Base-by-base conservation (phyloP, 1,140 invertebrate genomes). In the Coenobita brevimanus region DNA sequence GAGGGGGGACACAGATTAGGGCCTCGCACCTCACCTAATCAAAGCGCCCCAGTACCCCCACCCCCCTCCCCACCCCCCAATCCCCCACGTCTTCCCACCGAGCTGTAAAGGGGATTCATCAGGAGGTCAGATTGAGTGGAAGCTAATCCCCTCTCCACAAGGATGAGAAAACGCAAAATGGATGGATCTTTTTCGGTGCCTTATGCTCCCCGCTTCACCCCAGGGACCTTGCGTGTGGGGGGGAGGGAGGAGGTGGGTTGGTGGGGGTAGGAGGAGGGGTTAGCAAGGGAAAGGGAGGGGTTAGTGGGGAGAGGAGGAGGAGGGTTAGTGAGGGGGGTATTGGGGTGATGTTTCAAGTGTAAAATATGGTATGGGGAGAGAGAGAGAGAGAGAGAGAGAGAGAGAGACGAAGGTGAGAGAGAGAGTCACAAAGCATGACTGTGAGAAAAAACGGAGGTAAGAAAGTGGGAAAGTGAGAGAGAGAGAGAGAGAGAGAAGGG, bases 121-220 rank as follows among this genome's bases (percentile, higher is more conserved):
- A 83, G 81, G 57, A 71, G 81, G 81, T 83, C 81, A 83, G 81
- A 73, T 73, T 83, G 81, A 57, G 81, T 73, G 81, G 81, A 73
- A 73, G 81, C 46, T 83, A 73, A 83, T 83, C 81, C 81, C 36
- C 24, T n/a, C 24, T 67, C 67, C 46, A 33, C 38, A 33, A 30
- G 62, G 79, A 43, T 67, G 27, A 57, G 67, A 57, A 33, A 46
- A 30, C 81, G 41, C 81, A 64, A 67, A 83, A 83, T 83, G 69
- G 60, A 71, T 71, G 73, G 46, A 17, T 33, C 67, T 64, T 38
- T 38, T 73, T 3, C 30, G 17, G 3, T 41, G 46, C 33, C 67
- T 13, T 54, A 13, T 71, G n/a, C 27, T 43, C 24, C 15, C 17
- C 21, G 2, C 24, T 24, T 21, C 21, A 10, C 27, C 79, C 36